Base-by-base conservation (phyloP, 2,888 invertebrate genomes). In the Hetaerina titia region DNA sequence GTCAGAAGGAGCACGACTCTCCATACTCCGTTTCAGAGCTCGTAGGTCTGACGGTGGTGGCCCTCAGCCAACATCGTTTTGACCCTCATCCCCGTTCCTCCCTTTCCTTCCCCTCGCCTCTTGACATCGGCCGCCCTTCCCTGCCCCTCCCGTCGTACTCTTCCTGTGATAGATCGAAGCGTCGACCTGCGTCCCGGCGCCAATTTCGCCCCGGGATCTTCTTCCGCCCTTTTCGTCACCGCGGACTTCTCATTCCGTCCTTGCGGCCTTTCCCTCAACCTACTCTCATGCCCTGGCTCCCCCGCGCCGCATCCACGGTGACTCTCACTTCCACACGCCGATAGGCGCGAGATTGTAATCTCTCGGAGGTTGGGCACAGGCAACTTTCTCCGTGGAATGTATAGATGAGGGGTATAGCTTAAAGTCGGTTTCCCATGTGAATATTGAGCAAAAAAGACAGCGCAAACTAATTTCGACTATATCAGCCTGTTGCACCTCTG, bases 1-100 rank as follows among this genome's bases (percentile, higher is more conserved):
- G 81, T 81, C 69, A 22, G 81, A 81, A 81, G 31, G 19, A 31
- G 81, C 31, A 19, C 19, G 22, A 19, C 81, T 81, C 81, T 13
- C 81, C 13, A 4, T 13, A 31, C 31, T 89, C 58, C 57, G n/a
- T 81, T 90, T 60, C 25, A 11, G 90, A 60, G 60, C 4, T 31
- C 69, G 69, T 31, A 69, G 92, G 92, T 57, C 69, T 45, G 22
- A 56, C 69, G 74, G 92, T n/a, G 81, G 81, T 92, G 92, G 69
- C 92, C 92, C 92, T 69, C 63, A 90, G 90, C 90, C 90, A 64
- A 90, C 45, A n/a, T 74, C 92, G 92, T 69, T 92, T 74, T 92
- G 92, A 74, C 92, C 92, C 92, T 92, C 74, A 64, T 92, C 74
- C 31, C 69, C n/a, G n/a, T 45, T 45, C 9, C 88, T 45, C n/a